phyloP scores from a whole-genome alignment of 2,888 invertebrate species.

The Coecobrya sp. region DNA sequence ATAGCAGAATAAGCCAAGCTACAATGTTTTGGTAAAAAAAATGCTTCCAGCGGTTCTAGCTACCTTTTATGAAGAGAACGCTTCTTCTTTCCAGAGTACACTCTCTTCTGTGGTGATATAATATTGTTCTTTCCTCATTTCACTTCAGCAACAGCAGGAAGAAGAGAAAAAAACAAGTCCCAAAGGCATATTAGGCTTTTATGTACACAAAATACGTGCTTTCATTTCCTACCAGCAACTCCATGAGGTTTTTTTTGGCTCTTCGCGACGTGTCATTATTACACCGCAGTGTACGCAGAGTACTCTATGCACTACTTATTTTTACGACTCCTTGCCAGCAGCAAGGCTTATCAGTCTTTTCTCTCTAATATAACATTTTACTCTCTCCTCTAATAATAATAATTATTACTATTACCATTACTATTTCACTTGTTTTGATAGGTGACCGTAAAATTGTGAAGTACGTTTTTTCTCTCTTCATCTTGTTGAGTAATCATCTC shows the following conservation, averaged over 20 bases:
- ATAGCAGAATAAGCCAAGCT: not conserved
- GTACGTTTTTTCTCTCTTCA: constrained; percentile 45
- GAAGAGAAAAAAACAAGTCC: constrained; percentile 73
- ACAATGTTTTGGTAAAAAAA: constrained; percentile 47
- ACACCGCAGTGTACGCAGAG: not conserved
- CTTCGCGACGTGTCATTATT: constrained; percentile 29
- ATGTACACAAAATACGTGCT: constrained; percentile 68
- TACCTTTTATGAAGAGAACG: constrained; percentile 64
- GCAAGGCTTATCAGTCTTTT: constrained; percentile 55
- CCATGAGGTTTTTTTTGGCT: not conserved
- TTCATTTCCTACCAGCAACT: constrained; percentile 64
- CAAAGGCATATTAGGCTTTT: constrained; percentile 57
- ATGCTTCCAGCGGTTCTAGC: constrained; percentile 74
- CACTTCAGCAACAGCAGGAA: constrained; percentile 45
- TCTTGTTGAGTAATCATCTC: constrained; percentile 31
- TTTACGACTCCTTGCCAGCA: constrained; percentile 63
- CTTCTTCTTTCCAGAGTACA: not conserved
- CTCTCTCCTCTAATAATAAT: constrained; percentile 65
- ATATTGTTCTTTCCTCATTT: constrained; percentile 51
- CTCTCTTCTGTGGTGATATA: constrained; percentile 1
- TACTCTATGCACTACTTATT: constrained; percentile 47
- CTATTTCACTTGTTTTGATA: constrained; percentile 81
- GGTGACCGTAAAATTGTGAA: constrained; percentile 74
- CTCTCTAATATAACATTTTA: constrained; percentile 58
- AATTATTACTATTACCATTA: constrained; percentile 79